Base-by-base conservation (phyloP, 2,797 vertebrate genomes). In the Macrochelys suwanniensis region DNA sequence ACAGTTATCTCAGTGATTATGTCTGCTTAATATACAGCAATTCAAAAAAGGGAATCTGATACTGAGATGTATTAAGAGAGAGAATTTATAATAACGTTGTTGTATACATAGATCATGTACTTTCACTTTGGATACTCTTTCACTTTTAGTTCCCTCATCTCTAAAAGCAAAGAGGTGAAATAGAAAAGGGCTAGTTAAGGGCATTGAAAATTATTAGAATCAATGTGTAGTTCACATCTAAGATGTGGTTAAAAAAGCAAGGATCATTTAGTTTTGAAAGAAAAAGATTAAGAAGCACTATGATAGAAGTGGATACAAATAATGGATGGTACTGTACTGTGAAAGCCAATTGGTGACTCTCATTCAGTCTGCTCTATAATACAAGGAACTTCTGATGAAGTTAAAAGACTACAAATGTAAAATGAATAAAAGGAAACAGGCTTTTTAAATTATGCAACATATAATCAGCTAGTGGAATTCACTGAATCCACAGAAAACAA, bases 1-100 rank as follows among this genome's bases (percentile, higher is more conserved):
- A 89, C 21, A 87, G 59, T 42, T 68, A 23, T 59, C 71, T 85
- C 85, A 87, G 85, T 92, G 84, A 56, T 81, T 88, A 26, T 92
- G 93, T 92, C 77, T 92, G 7, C 81, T 95, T 93, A 54, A 45
- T 94, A n/a, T 89, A 47, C 88, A 19, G 85, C 45, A 82, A 50
- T 93, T 17, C 21, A 49, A 77, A 92, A 91, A 79, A 71, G 50
- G 50, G 15, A 92, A 93, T 76, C 5, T 89, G 31, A 50, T 95
- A 50, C 3, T 92, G 88, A 16, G 0, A 3, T 45, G 6, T 9
- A 1, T 82, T 88, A 11, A 56, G 33, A 94, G 28, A 93, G 11
- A 47, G 42, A 56, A 5, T 2, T 59, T 78, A 31, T 19, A 28
- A 53, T 80, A 87, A 37, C 1, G 1, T 68, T 87, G 23, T n/a